Base-by-base conservation (phyloP, 1,140 invertebrate species). In the Diorhabda elongata region DNA sequence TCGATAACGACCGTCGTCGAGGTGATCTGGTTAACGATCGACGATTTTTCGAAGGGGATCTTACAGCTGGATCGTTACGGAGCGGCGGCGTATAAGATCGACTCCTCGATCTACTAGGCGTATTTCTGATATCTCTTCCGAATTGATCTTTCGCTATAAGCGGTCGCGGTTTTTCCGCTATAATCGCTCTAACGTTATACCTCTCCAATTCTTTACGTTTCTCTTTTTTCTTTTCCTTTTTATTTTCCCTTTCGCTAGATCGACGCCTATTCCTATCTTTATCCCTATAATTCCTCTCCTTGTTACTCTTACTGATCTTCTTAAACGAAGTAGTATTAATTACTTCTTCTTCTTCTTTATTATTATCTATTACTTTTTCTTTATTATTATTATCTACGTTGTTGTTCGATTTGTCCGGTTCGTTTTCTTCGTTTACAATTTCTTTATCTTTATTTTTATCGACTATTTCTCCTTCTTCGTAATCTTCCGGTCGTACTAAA, bases 161-260 rank as follows among this genome's bases (percentile, higher is more conserved):
- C n/a, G 87, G 84, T 62, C 85, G 82, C 0, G 87, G 86, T 69
- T 90, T 90, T 67, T 90, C 89, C 2, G 87, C 85, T 8, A 95
- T 89, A 45, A 94, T 82, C 69, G 90, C 89, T 26, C 92, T 83
- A 0, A 94, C 92, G 82, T 94, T 90, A 76, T 95, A 94, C 8
- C 92, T 84, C 71, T 91, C 90, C 42, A 94, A 82, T 72, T 94
- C 92, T 76, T 92, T 91, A 4, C 91, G 82, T 74, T 90, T 92
- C 69, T 90, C 89, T 68, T 89, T 89, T 68, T 88, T 88, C 62
- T 85, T 86, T 44, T 77, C 74, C 62, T 79, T 80, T 56, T 77
- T 76, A 26, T 75, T 76, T 64, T 72, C 69, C 9, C 74, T 79
- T 61, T 84, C 78, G 66, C 5, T 5, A 5, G 47, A 6, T 52